Base-by-base conservation (phyloP, 2,113 vertebrate genomes). In the Zingel zingel region DNA sequence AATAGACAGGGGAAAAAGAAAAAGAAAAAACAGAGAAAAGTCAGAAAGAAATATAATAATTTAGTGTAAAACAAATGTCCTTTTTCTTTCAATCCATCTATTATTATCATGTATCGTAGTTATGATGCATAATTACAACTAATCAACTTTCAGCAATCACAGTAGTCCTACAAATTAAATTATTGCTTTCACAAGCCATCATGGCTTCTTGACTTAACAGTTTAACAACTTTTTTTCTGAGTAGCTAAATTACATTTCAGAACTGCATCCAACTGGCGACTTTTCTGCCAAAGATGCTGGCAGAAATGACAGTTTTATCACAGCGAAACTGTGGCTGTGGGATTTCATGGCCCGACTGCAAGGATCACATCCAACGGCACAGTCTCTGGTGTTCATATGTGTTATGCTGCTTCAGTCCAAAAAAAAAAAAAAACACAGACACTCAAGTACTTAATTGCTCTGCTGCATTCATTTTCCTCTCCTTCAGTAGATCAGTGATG, bases 271-370 rank as follows among this genome's bases (percentile, higher is more conserved):
- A 88, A 77, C 63, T 56, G 75, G 48, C 25, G 43, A 19, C 5
- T 54, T 63, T 69, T 63, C 74, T 85, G 88, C 86, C 81, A 89
- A 81, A 73, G 53, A 90, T 7, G 36, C 73, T 85, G 86, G 81
- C 84, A 87, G 75, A 76, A 77, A 73, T 65, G 67, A 62, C 47
- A n/a, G 45, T 81, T 88, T 83, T 74, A 86, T 88, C 82, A 74
- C 61, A 81, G 77, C 5, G 63, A 74, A 81, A 81, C 72, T 84
- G 74, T 79, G 88, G 33, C 79, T 21, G 72, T 57, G 71, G 89
- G 89, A 87, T 85, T 88, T 87, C 61, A 56, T 48, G 75, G 64
- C 54, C 66, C 74, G 39, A 65, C 70, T 69, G 73, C 51, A 57
- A 51, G 58, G 71, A 82, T 83, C 72, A 45, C 72, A 81, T 81